Percentiles rank a stretch among this genome's conserved stretches.
Evolutionary conservation across 1,140 invertebrate genomes (phyloP).

Genomic region (Aculops lycopersici): DNA sequence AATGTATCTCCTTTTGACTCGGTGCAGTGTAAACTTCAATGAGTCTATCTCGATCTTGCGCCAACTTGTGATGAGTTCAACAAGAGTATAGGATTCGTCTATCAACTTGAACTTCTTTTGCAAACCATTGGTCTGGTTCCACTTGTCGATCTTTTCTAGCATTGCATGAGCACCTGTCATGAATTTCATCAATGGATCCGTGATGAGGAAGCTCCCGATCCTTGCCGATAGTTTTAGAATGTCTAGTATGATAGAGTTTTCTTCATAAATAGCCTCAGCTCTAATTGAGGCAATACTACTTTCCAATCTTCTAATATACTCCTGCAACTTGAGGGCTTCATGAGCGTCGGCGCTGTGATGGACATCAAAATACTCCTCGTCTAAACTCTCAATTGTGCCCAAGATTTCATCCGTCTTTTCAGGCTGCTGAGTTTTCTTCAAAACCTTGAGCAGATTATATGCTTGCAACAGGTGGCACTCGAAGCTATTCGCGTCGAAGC

Average conservation of each 20-base stretch:
- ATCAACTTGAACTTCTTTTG: conserved; percentile 48
- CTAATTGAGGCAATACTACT: too few relatives aligned
- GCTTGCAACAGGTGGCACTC: not conserved
- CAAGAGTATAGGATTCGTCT: conserved; percentile 30
- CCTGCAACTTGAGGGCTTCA: conserved; percentile 34
- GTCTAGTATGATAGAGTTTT: conserved; percentile 16
- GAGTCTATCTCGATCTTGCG: conserved; percentile 47
- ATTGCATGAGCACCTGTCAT: conserved; percentile 62
- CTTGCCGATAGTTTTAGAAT: conserved; percentile 33
- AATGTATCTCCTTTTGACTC: conserved; percentile 21
- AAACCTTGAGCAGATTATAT: not conserved
- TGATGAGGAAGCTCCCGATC: conserved; percentile 40
- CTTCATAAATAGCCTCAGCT: too few relatives aligned
- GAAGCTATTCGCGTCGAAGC: not conserved
- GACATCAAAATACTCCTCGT: conserved; percentile 25
- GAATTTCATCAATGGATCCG: conserved; percentile 48
- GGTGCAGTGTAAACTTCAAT: conserved; percentile 16
- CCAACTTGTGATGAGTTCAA: conserved; percentile 55
- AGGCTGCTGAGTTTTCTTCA: too few relatives aligned
- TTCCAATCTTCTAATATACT: conserved; percentile 28
- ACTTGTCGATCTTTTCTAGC: conserved; percentile 36
- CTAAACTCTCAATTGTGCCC: not conserved
- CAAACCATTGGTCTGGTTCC: conserved; percentile 50
- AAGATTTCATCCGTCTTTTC: too few relatives aligned
- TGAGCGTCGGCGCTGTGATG: conserved; percentile 49